A percentile compares a stretch with the other conserved stretches of the same genome.
Conservation (phyloP, 2,888 invertebrate species). For the Drosophila mercatorum region DNA sequence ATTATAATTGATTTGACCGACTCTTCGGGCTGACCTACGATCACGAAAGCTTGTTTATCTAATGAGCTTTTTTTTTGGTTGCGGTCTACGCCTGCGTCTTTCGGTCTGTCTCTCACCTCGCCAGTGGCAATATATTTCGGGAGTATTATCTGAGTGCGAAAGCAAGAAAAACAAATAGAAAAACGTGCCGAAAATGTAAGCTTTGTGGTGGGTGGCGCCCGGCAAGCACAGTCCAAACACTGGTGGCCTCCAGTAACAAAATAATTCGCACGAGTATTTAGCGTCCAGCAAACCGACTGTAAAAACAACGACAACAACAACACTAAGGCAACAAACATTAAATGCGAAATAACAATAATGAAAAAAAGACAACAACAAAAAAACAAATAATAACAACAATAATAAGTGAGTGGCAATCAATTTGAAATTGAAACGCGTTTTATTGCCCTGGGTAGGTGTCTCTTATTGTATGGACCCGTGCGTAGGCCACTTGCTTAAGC, state of each 20-base stretch:
- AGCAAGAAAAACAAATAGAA: constrained; percentile 67
- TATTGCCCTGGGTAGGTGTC: constrained; percentile 61
- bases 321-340: constrained; percentile 45
- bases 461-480: constrained; percentile 38
- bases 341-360: constrained; percentile 50
- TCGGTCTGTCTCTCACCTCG: constrained; percentile 45
- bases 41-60: constrained; percentile 48
- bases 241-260: constrained; percentile 69
- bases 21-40: constrained; percentile 44
- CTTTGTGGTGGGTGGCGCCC: constrained; percentile 71
- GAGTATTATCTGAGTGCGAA: constrained; percentile 41
- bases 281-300: constrained; percentile 52
- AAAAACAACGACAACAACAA: constrained; percentile 35
- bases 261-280: constrained; percentile 79
- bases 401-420: constrained; percentile 74
- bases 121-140: constrained; percentile 49
- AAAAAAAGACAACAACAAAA: constrained; percentile 22
- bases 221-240: constrained; percentile 21
- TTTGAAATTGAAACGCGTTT: constrained; percentile 78
- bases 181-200: constrained; percentile 41
- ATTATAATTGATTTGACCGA: constrained; percentile 55
- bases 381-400: constrained; percentile 55
- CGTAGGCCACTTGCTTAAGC: constrained; percentile 66
- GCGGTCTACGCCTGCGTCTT: constrained; percentile 42
- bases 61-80: constrained; percentile 19